A percentile compares a stretch with the other conserved stretches of the same genome.
These are phyloP conservation scores for Gonioctena quinquepunctata DNA, from an alignment of 1,140 invertebrate genomes.

Conservation along the genomic window DNA sequence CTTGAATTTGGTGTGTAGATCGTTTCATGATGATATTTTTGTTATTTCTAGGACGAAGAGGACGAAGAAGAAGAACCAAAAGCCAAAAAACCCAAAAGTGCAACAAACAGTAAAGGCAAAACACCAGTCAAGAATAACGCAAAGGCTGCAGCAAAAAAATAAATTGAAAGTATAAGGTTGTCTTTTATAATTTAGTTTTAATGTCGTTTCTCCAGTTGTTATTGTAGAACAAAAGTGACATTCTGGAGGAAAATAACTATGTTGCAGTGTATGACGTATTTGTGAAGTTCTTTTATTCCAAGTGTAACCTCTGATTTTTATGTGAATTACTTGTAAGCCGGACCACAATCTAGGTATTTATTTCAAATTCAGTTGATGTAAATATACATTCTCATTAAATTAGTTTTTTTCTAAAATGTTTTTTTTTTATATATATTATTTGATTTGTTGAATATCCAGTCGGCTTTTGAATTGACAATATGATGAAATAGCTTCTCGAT, in stretches of 20 bases:
- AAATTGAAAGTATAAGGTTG: constrained; percentile 19
- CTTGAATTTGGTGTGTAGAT: background rate
- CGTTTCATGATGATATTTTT: constrained; percentile 21
- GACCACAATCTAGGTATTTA: constrained; percentile 28
- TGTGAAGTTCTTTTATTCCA: constrained; percentile 14
- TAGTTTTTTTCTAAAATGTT: constrained; percentile 42
- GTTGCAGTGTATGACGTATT: constrained; percentile 11
- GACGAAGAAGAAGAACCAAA: constrained; percentile 68
- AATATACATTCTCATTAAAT: constrained; percentile 50
- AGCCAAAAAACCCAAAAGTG: constrained; percentile 68
- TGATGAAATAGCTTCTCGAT: too few species aligned
- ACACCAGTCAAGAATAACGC: constrained; percentile 56
- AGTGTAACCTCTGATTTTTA: constrained; percentile 19
- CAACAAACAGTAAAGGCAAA: constrained; percentile 64
- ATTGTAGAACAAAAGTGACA: background rate
- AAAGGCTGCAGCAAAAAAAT: constrained; percentile 49
- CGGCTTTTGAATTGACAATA: too few species aligned
- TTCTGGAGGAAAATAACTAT: background rate
- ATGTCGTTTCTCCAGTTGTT: background rate
- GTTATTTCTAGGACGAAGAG: constrained; percentile 60
- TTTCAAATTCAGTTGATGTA: constrained; percentile 42
- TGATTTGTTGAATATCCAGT: too few species aligned
- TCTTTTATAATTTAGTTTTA: background rate
- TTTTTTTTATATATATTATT: too few species aligned
- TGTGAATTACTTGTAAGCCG: constrained; percentile 22